These are phyloP conservation scores for Grus americana DNA, from an alignment of 2,113 vertebrate genomes.

Conservation along the genomic window DNA sequence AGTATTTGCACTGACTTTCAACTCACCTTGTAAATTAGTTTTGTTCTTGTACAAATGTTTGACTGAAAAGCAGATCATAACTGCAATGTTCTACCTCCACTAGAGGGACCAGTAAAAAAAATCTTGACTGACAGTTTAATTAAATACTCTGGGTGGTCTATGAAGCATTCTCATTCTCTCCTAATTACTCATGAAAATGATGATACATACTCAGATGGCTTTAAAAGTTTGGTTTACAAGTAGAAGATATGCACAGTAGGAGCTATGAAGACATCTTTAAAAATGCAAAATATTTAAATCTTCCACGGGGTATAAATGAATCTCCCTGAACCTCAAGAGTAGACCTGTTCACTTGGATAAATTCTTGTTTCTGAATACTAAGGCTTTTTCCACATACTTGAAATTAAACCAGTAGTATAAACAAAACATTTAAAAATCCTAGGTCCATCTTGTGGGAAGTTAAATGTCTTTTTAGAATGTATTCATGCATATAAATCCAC, in stretches of 20 bases:
- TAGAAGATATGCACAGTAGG: neutral
- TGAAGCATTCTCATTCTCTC: constrained; percentile 25
- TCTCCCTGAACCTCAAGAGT: neutral
- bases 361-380: neutral
- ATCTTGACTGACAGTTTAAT: constrained; percentile 24
- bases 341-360: neutral
- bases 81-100: neutral
- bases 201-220: neutral
- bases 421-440: neutral
- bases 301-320: neutral
- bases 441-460: neutral
- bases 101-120: constrained; percentile 2
- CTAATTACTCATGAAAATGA: neutral
- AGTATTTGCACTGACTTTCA: constrained; percentile 20
- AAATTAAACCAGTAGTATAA: neutral
- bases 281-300: neutral
- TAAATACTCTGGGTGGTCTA: constrained; percentile 8
- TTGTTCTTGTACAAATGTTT: neutral
- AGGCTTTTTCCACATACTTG: neutral
- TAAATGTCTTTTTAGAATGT: neutral
- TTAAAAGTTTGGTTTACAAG: neutral
- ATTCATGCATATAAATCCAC: neutral
- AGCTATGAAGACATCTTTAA: neutral
- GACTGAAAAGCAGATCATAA: constrained; percentile 13
- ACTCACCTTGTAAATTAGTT: constrained; percentile 34